phyloP scores from a whole-genome alignment of 2,888 invertebrate species.

The Pimpla rufipes region DNA sequence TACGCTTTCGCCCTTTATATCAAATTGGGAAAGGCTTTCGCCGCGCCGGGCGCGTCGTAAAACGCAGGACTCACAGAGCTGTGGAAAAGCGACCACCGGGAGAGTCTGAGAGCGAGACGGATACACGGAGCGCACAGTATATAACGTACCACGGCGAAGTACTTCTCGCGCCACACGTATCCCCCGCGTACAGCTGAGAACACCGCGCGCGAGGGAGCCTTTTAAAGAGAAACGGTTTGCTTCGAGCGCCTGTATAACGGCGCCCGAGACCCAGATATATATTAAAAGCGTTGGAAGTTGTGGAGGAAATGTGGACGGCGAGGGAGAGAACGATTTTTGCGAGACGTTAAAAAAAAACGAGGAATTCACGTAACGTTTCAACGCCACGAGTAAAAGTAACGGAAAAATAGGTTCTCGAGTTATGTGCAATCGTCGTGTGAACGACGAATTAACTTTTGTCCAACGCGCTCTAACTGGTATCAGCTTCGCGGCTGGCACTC shows the following conservation, averaged over 20 bases:
- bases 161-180: not conserved
- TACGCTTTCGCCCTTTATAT: not conserved
- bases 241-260: not conserved
- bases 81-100: constrained; percentile 21
- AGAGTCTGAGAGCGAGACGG: constrained; percentile 24
- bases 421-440: not conserved
- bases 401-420: not conserved
- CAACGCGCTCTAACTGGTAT: too few relatives aligned
- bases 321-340: constrained; percentile 1
- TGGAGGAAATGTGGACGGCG: not conserved
- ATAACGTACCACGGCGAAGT: not conserved
- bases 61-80: constrained; percentile 18
- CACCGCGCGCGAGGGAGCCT: constrained; percentile 18
- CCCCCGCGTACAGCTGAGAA: constrained; percentile 9
- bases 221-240: constrained; percentile 24
- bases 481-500: too few relatives aligned
- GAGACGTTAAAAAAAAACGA: not conserved
- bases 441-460: too few relatives aligned
- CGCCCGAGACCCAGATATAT: not conserved
- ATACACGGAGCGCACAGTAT: constrained; percentile 7
- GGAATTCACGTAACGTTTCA: not conserved
- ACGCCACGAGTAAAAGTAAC: not conserved
- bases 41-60: constrained; percentile 14
- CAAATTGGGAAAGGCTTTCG: constrained; percentile 9
- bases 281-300: constrained; percentile 30